A percentile compares a stretch with the other conserved stretches of the same genome.
These are phyloP conservation scores for Seira sanloemensis DNA, from an alignment of 2,888 invertebrate genomes.

Conservation along the genomic window DNA sequence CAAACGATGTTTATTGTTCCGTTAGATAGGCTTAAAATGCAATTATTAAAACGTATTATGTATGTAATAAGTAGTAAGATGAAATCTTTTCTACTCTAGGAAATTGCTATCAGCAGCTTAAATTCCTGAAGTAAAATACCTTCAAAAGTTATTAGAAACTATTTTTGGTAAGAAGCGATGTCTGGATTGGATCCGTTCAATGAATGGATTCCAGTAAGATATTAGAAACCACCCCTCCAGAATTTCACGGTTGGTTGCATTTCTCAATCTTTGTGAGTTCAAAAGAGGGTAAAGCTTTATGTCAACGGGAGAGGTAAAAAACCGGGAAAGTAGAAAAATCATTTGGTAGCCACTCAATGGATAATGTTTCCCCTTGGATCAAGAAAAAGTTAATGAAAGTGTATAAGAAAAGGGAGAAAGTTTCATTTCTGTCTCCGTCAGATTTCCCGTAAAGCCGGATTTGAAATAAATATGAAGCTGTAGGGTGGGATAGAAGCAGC, in stretches of 20 bases:
- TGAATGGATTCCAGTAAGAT: not conserved
- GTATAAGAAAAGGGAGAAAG: not conserved
- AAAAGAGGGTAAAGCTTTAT: not conserved
- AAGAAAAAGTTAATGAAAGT: not conserved
- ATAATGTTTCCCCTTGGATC: not conserved
- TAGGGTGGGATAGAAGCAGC: too few species aligned
- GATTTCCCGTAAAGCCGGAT: too few species aligned
- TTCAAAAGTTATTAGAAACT: too few species aligned
- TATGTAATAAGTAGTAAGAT: not conserved
- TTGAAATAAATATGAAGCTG: too few species aligned
- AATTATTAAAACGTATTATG: too few species aligned
- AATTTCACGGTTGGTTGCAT: not conserved
- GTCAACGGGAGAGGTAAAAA: not conserved
- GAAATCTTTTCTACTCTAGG: not conserved
- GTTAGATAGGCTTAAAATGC: too few species aligned
- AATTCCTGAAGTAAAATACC: not conserved
- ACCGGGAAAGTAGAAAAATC: not conserved
- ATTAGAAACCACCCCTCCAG: not conserved
- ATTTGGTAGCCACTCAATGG: not conserved
- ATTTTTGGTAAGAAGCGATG: too few species aligned
- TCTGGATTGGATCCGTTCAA: too few species aligned
- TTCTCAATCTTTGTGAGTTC: not conserved
- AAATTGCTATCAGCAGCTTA: not conserved
- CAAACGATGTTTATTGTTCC: too few species aligned
- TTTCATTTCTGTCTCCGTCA: not conserved